Evolutionary conservation across 35 echinoderm and acorn worm species (phyloP), one percentile per base, ranked within the genome.

Genomic region (Ophioderma brevispina): DNA sequence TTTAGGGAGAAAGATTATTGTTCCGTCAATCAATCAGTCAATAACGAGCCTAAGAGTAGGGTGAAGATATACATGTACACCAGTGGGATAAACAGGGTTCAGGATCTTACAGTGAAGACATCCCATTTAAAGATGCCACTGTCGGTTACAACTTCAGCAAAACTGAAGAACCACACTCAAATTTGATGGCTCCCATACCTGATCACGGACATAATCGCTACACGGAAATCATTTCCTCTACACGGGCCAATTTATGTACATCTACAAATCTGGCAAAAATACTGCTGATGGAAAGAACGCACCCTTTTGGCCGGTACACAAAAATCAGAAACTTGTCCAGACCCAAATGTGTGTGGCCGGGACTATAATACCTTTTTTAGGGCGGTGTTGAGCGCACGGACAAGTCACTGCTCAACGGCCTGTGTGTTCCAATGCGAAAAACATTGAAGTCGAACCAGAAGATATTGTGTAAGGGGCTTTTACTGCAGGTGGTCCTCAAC

Each of bases 381-480:
- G 79, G 78, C n/a, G 88, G 88, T 1, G 88, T 90, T 0, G 79
- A 90, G 32, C 28, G 10, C 40, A 90, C 82, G n/a, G 82, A 84
- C 33, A 38, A 84, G 36, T 17, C 46, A 42, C 82, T 84, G 82
- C 13, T 42, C 55, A 28, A 21, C n/a, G n/a, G n/a, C n/a, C n/a
- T n/a, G n/a, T n/a, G n/a, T n/a, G n/a, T n/a, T n/a, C n/a, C n/a
- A n/a, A n/a, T n/a, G n/a, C n/a, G n/a, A n/a, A n/a, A n/a, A n/a
- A n/a, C n/a, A n/a, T n/a, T n/a, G n/a, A n/a, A n/a, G n/a, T n/a
- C n/a, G n/a, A n/a, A n/a, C n/a, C n/a, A n/a, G n/a, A n/a, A n/a
- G n/a, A n/a, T n/a, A n/a, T n/a, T n/a, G n/a, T n/a, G n/a, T n/a
- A n/a, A n/a, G n/a, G n/a, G n/a, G n/a, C n/a, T n/a, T n/a, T n/a